Conservation (phyloP, 2,797 vertebrate genomes). For the Chromobotia macracanthus region DNA sequence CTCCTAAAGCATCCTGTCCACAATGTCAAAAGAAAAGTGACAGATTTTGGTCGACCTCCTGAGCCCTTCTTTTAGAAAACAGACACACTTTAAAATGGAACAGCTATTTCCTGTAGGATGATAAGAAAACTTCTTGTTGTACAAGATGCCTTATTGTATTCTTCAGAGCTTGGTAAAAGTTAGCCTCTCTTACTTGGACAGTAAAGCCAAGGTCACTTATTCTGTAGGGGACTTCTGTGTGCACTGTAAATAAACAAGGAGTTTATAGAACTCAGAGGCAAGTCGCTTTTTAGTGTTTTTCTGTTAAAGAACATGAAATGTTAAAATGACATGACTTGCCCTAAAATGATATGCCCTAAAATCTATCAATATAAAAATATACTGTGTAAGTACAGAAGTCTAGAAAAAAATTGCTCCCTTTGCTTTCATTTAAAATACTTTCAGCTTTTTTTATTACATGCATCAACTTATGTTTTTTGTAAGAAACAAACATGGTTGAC, state of each 20-base stretch:
- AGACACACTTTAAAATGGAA: slow-evolving; percentile 9
- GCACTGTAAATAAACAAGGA: background rate
- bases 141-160: background rate
- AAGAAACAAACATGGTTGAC: too few species aligned
- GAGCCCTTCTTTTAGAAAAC: background rate
- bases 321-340: too few species aligned
- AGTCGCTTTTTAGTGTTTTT: background rate
- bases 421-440: too few species aligned
- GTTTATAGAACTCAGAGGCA: background rate
- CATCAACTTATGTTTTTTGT: too few species aligned
- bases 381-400: too few species aligned
- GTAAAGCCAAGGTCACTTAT: background rate
- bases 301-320: background rate
- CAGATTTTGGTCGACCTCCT: background rate
- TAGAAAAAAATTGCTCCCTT: too few species aligned
- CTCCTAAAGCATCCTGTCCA: background rate
- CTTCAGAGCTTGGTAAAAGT: background rate
- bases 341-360: too few species aligned
- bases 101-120: background rate
- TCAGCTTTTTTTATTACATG: too few species aligned
- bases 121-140: slow-evolving; percentile 15
- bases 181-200: background rate
- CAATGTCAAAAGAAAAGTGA: background rate
- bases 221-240: background rate
- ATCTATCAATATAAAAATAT: too few species aligned